These are phyloP conservation scores for Lagodon rhomboides DNA, from an alignment of 2,797 vertebrate genomes.

Conservation along the genomic window DNA sequence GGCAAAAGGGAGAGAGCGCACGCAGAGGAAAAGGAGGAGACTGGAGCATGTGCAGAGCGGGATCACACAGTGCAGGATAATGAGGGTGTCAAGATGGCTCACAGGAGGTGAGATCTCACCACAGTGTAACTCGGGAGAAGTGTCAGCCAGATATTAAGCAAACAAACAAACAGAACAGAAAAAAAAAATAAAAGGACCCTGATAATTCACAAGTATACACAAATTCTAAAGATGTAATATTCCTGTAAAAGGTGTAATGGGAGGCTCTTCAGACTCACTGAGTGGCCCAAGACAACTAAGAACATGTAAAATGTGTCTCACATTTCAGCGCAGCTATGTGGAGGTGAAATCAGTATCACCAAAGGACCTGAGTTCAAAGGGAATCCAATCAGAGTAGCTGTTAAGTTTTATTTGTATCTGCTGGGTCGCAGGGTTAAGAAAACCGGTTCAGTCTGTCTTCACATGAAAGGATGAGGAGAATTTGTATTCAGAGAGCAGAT, in stretches of 20 bases:
- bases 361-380: conserved; percentile 54
- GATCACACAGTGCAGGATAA: conserved; percentile 47
- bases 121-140: conserved; percentile 18
- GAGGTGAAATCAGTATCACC: conserved; percentile 6
- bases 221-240: not conserved
- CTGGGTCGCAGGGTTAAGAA: conserved; percentile 54
- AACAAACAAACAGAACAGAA: not conserved
- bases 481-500: conserved; percentile 57
- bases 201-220: not conserved
- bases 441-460: conserved; percentile 32
- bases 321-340: conserved; percentile 1
- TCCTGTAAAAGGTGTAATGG: not conserved
- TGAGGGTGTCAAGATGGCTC: conserved; percentile 47
- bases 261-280: not conserved
- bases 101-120: conserved; percentile 44
- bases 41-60: conserved; percentile 21
- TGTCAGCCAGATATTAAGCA: conserved; percentile 7
- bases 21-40: conserved; percentile 4
- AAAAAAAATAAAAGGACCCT: not conserved
- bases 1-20: not conserved
- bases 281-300: not conserved
- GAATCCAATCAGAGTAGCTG: conserved; percentile 43
- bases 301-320: not conserved
- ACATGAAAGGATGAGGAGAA: conserved; percentile 56
- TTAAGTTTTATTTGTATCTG: conserved; percentile 50